Evolutionary conservation across 2,888 invertebrate species (phyloP).

Genomic region (Acanthosepion pharaonis): DNA sequence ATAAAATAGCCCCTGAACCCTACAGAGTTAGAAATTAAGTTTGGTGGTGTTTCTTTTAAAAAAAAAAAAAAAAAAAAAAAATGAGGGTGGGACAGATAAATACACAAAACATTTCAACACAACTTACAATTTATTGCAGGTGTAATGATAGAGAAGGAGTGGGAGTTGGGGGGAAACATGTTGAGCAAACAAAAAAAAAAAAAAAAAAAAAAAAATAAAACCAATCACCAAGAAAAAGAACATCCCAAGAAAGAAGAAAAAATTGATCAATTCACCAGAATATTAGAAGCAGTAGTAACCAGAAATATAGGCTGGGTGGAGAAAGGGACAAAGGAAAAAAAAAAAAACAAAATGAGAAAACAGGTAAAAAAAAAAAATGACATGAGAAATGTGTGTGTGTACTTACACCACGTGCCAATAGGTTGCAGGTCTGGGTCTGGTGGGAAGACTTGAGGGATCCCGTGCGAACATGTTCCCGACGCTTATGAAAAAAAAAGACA

Average conservation of each 20-base stretch:
- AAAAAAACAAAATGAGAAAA: neutral
- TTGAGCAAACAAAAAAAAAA: neutral
- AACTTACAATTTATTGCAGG: neutral
- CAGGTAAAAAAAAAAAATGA: neutral
- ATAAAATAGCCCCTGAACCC: neutral
- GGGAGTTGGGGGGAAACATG: neutral
- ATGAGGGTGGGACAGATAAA: neutral
- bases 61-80: no score
- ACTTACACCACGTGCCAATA: slow-evolving; percentile 62
- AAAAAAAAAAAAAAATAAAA: neutral
- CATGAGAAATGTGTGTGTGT: neutral
- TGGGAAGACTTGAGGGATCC: slow-evolving; percentile 63
- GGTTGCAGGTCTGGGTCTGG: slow-evolving; percentile 65
- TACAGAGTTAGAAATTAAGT: neutral
- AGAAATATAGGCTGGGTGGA: slow-evolving; percentile 14
- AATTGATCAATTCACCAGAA: slow-evolving; percentile 9
- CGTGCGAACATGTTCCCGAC: slow-evolving; percentile 65
- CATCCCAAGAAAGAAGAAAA: neutral
- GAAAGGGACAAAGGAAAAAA: neutral
- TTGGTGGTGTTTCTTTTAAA: neutral
- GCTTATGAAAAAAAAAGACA: slow-evolving; percentile 64
- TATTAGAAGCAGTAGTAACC: slow-evolving; percentile 33
- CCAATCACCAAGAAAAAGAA: neutral
- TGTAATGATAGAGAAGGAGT: neutral
- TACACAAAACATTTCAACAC: neutral